A percentile compares a stretch with the other conserved stretches of the same genome.
Evolutionary conservation across 30 jellyfish, hydroid and myxozoan species (phyloP).

Genomic region (Morbakka virulenta): DNA sequence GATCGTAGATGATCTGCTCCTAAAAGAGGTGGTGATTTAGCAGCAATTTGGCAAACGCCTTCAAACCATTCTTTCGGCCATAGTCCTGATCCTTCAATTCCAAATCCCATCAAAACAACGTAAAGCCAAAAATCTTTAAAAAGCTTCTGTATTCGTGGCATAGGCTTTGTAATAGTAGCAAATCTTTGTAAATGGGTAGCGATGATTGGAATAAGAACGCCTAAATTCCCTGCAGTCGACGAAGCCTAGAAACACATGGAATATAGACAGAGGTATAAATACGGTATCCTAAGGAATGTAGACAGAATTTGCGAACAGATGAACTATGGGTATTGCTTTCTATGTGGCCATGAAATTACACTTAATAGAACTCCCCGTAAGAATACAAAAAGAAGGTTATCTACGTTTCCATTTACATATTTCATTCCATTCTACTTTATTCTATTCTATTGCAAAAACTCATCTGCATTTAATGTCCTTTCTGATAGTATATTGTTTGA

Average conservation of each 20-base stretch:
- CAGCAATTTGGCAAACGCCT: conserved; percentile 73
- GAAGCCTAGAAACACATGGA: conserved; percentile 83
- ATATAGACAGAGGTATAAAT: too few species aligned
- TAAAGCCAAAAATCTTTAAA: conserved; percentile 94
- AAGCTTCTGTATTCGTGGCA: conserved; percentile 83
- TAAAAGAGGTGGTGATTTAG: conserved; percentile 71
- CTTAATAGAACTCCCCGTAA: too few species aligned
- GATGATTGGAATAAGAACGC: conserved; percentile 83
- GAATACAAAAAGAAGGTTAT: too few species aligned
- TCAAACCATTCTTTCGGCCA: conserved; percentile 97
- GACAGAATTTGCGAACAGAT: neutral
- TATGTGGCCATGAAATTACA: too few species aligned
- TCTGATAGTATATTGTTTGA: too few species aligned
- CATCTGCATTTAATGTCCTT: too few species aligned
- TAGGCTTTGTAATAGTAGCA: conserved; percentile 58
- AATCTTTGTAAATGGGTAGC: conserved; percentile 71
- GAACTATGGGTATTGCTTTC: neutral
- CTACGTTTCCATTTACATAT: too few species aligned
- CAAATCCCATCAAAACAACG: conserved; percentile 86
- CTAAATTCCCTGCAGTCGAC: conserved; percentile 95
- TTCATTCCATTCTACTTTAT: too few species aligned
- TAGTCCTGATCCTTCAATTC: conserved; percentile 82
- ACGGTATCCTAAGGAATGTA: too few species aligned
- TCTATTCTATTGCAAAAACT: too few species aligned
- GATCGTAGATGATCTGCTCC: conserved; percentile 87